phyloP scores from a whole-genome alignment of 2,113 vertebrate genomes.

The Oreochromis tanganicae region DNA sequence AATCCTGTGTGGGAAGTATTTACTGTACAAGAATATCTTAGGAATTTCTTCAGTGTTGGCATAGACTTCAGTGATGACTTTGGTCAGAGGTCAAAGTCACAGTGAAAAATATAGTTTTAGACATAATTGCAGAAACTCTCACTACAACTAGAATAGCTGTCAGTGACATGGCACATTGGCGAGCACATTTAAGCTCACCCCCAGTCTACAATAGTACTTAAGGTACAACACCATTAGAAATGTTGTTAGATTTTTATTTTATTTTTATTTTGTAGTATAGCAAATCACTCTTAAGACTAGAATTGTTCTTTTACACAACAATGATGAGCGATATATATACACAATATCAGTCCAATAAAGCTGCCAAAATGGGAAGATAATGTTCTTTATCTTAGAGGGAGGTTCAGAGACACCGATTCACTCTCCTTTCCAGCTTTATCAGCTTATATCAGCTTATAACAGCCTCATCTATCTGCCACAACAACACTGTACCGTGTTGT shows the following conservation, averaged over 20 bases:
- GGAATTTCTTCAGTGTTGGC: not conserved
- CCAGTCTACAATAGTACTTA: rapidly evolving
- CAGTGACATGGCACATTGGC: not conserved
- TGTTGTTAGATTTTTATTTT: not conserved
- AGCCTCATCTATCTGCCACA: too few relatives aligned
- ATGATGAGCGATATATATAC: not conserved
- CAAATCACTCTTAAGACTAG: not conserved
- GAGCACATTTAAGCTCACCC: not conserved
- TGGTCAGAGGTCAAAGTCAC: not conserved
- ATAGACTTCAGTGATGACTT: not conserved
- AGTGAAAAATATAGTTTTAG: rapidly evolving
- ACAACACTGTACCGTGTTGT: not conserved
- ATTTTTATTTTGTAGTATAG: not conserved
- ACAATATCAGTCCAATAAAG: not conserved
- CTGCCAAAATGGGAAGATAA: not conserved
- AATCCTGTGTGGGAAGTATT: not conserved
- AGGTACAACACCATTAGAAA: not conserved
- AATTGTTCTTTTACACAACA: not conserved
- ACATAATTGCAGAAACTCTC: not conserved
- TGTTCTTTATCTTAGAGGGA: not conserved
- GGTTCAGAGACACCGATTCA: rapidly evolving
- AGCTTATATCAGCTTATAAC: not conserved
- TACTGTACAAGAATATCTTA: not conserved
- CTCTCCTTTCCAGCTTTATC: not conserved
- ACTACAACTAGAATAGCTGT: not conserved